These are phyloP conservation scores for Psix sp. DNA, from an alignment of 1,140 invertebrate species.

Conservation along the genomic window DNA sequence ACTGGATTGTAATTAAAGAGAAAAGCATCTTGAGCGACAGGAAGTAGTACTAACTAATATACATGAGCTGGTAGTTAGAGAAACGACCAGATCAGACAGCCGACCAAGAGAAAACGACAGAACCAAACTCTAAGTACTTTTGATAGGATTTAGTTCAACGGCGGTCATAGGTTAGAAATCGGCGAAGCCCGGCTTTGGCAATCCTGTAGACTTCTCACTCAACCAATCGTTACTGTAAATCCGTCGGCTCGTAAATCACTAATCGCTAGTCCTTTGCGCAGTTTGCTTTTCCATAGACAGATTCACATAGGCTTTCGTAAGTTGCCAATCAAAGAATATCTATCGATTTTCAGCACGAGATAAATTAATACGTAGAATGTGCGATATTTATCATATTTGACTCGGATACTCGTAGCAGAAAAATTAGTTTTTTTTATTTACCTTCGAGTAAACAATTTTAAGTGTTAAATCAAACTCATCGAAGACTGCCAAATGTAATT, in stretches of 20 bases:
- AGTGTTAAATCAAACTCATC: no score
- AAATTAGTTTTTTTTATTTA: no score
- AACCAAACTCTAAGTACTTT: conserved; percentile 72
- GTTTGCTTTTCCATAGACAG: conserved; percentile 36
- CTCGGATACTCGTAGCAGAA: no score
- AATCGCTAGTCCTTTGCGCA: conserved; percentile 67
- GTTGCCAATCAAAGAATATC: conserved; percentile 31
- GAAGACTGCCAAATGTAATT: no score
- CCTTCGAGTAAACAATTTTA: no score
- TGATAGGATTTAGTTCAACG: conserved; percentile 71
- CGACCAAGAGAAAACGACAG: conserved; percentile 60
- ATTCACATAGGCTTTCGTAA: conserved; percentile 17
- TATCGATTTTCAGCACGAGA: no score
- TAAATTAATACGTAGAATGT: no score
- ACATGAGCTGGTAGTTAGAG: conserved; percentile 43
- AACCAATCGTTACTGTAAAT: conserved; percentile 61
- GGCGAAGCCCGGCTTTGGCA: conserved; percentile 54
- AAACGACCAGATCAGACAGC: conserved; percentile 32
- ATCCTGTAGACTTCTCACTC: conserved; percentile 43
- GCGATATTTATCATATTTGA: no score
- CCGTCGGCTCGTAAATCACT: conserved; percentile 72
- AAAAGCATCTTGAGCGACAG: conserved; percentile 11
- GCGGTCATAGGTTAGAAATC: conserved; percentile 45
- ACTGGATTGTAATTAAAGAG: conserved; percentile 25
- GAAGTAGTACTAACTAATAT: conserved; percentile 27